Conservation (phyloP, 2,888 invertebrate genomes). For the Acanthosoma haemorrhoidale region DNA sequence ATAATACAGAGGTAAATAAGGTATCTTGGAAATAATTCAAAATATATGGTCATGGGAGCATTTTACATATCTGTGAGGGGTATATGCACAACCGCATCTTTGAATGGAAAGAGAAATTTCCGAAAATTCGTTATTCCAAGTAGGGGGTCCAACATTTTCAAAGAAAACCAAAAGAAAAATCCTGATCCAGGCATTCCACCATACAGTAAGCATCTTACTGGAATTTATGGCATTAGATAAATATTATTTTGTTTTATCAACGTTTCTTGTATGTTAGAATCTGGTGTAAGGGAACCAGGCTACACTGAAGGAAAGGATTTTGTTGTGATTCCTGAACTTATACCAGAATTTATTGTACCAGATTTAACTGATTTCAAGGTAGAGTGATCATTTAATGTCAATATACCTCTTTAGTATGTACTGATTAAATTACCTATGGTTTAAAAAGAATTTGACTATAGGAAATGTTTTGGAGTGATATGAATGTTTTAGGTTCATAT, state of each 20-base stretch:
- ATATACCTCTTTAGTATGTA: not conserved
- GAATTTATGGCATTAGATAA: not conserved
- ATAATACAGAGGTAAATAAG: too few species aligned
- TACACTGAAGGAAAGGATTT: constrained; percentile 52
- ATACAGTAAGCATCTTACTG: constrained; percentile 51
- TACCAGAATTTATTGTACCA: constrained; percentile 89
- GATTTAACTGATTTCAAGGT: constrained; percentile 72
- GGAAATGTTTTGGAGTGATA: too few species aligned
- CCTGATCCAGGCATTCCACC: constrained; percentile 61
- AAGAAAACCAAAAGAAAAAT: constrained; percentile 53
- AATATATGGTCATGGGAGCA: not conserved
- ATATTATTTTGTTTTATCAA: not conserved
- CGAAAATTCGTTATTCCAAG: constrained; percentile 69
- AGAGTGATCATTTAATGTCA: constrained; percentile 36
- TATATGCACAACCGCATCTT: constrained; percentile 35
- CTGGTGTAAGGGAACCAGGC: constrained; percentile 66
- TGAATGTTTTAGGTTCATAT: too few species aligned
- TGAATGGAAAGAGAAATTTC: constrained; percentile 72
- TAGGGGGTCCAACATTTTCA: constrained; percentile 64
- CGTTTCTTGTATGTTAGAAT: constrained; percentile 47
- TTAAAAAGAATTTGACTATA: too few species aligned
- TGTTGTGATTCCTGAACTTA: constrained; percentile 72
- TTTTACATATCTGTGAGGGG: constrained; percentile 16
- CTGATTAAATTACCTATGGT: not conserved
- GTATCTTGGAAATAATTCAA: too few species aligned